Percentiles rank a stretch among this genome's conserved stretches.
These are phyloP conservation scores for Eulemur rubriventer DNA, from an alignment of 2,797 vertebrate genomes.

Conservation along the genomic window DNA sequence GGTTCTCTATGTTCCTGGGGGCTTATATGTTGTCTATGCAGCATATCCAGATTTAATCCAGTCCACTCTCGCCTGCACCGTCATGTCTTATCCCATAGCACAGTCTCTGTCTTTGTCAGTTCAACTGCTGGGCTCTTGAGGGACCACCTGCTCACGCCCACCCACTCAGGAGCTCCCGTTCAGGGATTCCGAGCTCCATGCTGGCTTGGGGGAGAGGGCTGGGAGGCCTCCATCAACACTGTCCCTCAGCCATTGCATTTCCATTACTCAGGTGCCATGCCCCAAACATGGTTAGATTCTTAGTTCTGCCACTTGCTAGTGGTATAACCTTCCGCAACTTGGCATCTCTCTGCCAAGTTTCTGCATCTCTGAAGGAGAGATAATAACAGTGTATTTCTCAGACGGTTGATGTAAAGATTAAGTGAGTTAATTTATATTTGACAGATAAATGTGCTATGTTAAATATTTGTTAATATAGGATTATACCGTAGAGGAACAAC, in stretches of 20 bases:
- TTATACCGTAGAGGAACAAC: not conserved
- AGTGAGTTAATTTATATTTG: constrained; percentile 20
- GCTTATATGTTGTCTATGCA: fast-evolving
- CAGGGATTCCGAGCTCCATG: not conserved
- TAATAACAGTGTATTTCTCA: not conserved
- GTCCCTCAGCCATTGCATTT: not conserved
- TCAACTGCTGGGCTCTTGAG: not conserved
- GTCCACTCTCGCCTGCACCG: not conserved
- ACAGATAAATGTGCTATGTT: not conserved
- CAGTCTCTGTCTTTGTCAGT: not conserved
- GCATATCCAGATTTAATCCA: not conserved
- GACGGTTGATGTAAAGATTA: constrained; percentile 18
- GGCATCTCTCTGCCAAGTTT: not conserved
- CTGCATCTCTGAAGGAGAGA: not conserved
- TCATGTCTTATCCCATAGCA: not conserved
- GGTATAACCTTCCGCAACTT: not conserved
- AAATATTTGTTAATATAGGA: not conserved
- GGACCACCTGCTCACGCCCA: not conserved
- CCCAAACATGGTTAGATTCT: not conserved
- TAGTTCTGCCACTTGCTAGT: not conserved
- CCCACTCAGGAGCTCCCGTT: not conserved
- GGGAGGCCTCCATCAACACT: not conserved
- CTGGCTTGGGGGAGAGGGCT: not conserved
- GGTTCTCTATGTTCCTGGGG: not conserved
- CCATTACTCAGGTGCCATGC: not conserved